phyloP scores from a whole-genome alignment of 2,888 invertebrate species.

The Hirtodrosophila confusa region DNA sequence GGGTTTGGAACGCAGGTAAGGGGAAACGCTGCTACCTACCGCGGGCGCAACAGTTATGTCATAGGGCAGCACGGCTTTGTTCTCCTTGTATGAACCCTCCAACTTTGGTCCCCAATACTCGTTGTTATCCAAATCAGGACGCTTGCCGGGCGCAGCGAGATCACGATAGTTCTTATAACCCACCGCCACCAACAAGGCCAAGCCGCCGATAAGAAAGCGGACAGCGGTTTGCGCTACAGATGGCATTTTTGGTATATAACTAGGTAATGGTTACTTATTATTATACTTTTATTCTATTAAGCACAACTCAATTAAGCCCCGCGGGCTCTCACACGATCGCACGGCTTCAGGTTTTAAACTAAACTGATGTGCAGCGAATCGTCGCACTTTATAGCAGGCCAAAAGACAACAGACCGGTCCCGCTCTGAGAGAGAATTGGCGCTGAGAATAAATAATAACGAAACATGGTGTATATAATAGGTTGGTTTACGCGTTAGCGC shows the following conservation, averaged over 20 bases:
- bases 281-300: background rate
- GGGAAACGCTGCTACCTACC: constrained; percentile 55
- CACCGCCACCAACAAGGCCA: constrained; percentile 70
- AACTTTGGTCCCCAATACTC: constrained; percentile 83
- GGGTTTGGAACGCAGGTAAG: constrained; percentile 18
- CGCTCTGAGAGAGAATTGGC: too few species aligned
- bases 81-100: constrained; percentile 74
- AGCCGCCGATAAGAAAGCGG: constrained; percentile 66
- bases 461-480: too few species aligned
- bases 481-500: too few species aligned
- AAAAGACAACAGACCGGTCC: background rate
- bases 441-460: too few species aligned
- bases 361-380: constrained; percentile 23
- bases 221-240: constrained; percentile 56
- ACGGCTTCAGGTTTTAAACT: constrained; percentile 15
- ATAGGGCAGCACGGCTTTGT: constrained; percentile 74
- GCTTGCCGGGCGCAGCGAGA: constrained; percentile 70
- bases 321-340: constrained; percentile 2
- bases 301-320: background rate
- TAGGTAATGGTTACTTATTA: background rate
- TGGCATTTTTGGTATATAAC: constrained; percentile 27
- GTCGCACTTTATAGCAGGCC: constrained; percentile 10
- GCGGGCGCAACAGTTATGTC: constrained; percentile 73
- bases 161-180: constrained; percentile 79
- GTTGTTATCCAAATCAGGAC: constrained; percentile 77